Evolutionary conservation across 2,888 invertebrate species (phyloP).

Genomic region (Labia minor): DNA sequence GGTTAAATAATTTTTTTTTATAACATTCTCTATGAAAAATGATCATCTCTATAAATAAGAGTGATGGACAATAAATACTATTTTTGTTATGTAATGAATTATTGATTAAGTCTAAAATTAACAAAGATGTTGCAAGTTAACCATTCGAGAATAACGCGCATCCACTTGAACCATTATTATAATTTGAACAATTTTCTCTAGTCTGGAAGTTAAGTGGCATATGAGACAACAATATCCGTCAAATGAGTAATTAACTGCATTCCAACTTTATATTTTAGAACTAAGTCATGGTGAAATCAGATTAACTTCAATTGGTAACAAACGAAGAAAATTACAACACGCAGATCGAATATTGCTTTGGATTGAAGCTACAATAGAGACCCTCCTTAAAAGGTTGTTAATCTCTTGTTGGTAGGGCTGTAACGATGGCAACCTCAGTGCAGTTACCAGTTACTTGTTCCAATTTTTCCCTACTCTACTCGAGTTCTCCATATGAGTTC

Average conservation of each 20-base stretch:
- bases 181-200: background rate
- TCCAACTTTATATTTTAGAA: background rate
- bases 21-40: too few species aligned
- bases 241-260: constrained; percentile 13
- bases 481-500: background rate
- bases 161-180: background rate
- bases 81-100: too few species aligned
- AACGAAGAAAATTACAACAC: too few species aligned
- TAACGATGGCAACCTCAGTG: background rate
- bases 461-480: background rate
- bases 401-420: background rate
- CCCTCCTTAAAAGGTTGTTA: constrained; percentile 6
- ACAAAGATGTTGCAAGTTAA: background rate
- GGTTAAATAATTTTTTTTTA: too few species aligned
- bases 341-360: too few species aligned
- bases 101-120: too few species aligned
- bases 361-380: background rate
- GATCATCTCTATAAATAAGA: too few species aligned
- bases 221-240: background rate
- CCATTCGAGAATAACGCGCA: background rate
- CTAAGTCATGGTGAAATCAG: too few species aligned
- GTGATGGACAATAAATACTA: too few species aligned
- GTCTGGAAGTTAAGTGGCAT: background rate
- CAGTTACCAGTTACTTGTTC: background rate
- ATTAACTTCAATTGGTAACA: too few species aligned